A percentile compares a stretch with the other conserved stretches of the same genome.
These are phyloP conservation scores for Euphydryas editha DNA, from an alignment of 2,888 invertebrate genomes.

Conservation along the genomic window DNA sequence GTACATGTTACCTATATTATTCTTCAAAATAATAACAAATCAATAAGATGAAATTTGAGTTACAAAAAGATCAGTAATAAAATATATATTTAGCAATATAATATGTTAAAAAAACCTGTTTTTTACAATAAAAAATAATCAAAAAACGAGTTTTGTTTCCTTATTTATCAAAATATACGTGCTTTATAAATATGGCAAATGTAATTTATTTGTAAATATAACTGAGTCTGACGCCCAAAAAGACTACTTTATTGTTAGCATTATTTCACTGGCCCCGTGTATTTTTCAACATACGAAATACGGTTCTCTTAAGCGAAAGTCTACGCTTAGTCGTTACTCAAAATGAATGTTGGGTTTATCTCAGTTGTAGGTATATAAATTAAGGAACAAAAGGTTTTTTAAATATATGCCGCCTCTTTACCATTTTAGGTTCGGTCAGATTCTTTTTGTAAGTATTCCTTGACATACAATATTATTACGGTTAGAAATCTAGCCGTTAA, in stretches of 20 bases:
- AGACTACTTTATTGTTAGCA: constrained; percentile 11
- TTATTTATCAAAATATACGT: neutral
- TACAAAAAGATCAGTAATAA: no score
- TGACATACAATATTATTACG: neutral
- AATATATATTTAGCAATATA: no score
- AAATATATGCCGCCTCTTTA: neutral
- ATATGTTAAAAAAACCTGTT: no score
- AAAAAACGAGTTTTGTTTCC: neutral
- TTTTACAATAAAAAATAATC: neutral
- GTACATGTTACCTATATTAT: no score
- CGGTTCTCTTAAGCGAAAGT: constrained; percentile 7
- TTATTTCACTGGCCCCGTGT: constrained; percentile 13
- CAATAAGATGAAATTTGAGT: no score
- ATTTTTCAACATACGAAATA: constrained; percentile 15
- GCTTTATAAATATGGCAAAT: no score
- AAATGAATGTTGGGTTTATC: constrained; percentile 11
- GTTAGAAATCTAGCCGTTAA: neutral
- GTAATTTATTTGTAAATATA: neutral
- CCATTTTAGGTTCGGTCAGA: neutral
- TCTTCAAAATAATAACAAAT: no score
- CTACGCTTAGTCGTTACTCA: constrained; percentile 12
- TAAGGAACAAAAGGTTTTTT: neutral
- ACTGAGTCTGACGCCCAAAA: constrained; percentile 6
- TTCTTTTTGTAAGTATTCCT: neutral
- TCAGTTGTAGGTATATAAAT: neutral